Conservation (phyloP, 2,113 vertebrate species). For the Pelusios castaneus region DNA sequence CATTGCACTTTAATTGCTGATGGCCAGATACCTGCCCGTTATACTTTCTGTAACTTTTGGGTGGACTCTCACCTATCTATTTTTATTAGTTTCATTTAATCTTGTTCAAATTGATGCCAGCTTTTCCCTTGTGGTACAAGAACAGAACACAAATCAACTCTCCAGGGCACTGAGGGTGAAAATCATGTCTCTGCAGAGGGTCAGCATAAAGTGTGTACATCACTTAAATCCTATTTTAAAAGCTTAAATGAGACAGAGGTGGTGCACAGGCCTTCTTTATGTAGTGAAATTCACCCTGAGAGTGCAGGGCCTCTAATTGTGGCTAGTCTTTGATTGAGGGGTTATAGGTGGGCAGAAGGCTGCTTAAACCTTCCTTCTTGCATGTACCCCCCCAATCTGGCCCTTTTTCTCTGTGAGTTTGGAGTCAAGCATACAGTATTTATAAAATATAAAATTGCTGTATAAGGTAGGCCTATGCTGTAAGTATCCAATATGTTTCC, state of each 20-base stretch:
- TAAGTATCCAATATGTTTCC: conserved; percentile 7
- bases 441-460: not conserved
- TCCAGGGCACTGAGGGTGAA: not conserved
- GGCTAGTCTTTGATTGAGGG: not conserved
- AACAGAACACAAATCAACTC: not conserved
- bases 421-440: not conserved
- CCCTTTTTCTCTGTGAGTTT: not conserved
- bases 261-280: not conserved
- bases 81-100: not conserved
- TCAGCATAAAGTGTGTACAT: not conserved
- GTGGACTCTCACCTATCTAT: not conserved
- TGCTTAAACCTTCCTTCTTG: not conserved
- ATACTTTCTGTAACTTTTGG: not conserved
- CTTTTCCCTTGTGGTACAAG: not conserved
- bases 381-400: not conserved
- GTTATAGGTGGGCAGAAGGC: not conserved
- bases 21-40: not conserved
- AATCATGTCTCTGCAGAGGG: not conserved
- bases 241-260: not conserved
- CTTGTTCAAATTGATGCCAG: not conserved
- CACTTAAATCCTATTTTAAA: not conserved
- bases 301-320: not conserved
- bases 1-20: not conserved
- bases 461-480: not conserved
- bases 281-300: not conserved